Evolutionary conservation across 1,140 invertebrate species (phyloP), one percentile per base, ranked within the genome.

Genomic region (Thrips palmi): DNA sequence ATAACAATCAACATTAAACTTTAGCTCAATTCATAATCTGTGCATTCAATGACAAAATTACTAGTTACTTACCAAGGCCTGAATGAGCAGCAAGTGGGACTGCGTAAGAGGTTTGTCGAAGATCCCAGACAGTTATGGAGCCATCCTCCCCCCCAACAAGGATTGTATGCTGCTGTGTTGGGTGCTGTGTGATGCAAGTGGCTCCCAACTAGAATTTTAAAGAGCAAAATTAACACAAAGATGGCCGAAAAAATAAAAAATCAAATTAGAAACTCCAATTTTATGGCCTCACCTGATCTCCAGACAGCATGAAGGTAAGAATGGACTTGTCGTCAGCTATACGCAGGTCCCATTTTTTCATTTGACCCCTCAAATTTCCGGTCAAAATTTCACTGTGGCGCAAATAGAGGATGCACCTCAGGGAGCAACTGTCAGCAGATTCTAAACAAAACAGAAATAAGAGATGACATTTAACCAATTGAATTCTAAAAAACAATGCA

Each of bases 341-440:
- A 44, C 82, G 60, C 1, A 85, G 57, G 59, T 92, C 86, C 71
- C 82, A 87, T 20, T 86, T 67, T 55, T 87, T 87, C 62, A 92
- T 73, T 40, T 87, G 76, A 0, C 85, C 85, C 49, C 79, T 64
- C 18, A 77, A 62, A 60, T 88, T 89, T 27, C 82, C 80, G 2
- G 81, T 82, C 6, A 88, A 63, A 28, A 84, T 72, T 65, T 74
- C 72, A 60, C 70, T 82, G 52, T 73, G 75, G 59, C 68, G 74
- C 11, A 87, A 58, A 55, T 79, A 88, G 46, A 70, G 70, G 5
- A 85, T 65, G 47, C 74, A 72, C 57, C 72, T 71, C 25, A 88
- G 58, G 0, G 79, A 73, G 50, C 79, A 83, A 50, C 80, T 85
- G 52, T 87, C 83, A 11, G 79, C 81, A 45, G 74, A 67, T 38